Percentiles rank a stretch among this genome's conserved stretches.
Evolutionary conservation across 2,113 vertebrate genomes (phyloP).

Genomic region (Myiagra hebetior): DNA sequence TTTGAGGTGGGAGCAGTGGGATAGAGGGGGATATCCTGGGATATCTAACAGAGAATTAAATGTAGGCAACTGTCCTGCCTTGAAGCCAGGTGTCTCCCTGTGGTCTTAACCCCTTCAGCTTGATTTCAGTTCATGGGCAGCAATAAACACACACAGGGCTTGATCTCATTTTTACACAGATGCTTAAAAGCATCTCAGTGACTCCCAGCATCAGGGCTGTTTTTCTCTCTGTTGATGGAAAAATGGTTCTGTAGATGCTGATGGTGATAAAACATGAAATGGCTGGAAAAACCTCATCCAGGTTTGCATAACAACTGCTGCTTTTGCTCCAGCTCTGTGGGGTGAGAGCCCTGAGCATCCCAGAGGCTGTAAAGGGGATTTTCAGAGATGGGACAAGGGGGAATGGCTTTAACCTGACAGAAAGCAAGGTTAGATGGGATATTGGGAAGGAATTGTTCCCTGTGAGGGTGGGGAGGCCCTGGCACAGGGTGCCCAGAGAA

Average conservation of each 20-base stretch:
- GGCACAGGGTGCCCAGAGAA: rapidly evolving
- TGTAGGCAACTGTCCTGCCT: background rate
- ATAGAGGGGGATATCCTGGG: background rate
- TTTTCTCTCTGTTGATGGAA: background rate
- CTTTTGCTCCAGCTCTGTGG: background rate
- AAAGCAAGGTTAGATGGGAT: background rate
- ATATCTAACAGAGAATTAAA: background rate
- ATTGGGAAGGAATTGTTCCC: rapidly evolving
- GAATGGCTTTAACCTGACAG: background rate
- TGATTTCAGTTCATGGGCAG: background rate
- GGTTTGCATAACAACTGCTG: background rate
- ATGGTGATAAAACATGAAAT: background rate
- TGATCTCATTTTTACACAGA: background rate
- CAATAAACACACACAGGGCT: background rate
- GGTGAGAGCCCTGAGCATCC: background rate
- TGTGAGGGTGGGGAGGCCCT: rapidly evolving
- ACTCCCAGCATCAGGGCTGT: background rate
- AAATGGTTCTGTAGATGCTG: background rate
- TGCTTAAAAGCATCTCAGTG: background rate
- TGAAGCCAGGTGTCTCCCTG: background rate
- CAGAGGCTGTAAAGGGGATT: background rate
- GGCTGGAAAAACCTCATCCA: background rate
- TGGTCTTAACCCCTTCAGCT: background rate
- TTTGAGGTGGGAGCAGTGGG: background rate
- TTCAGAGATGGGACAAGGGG: background rate